Percentiles rank a stretch among this genome's conserved stretches.
phyloP scores from a whole-genome alignment of 1,140 invertebrate species.

The Trichonephila clavipes region DNA sequence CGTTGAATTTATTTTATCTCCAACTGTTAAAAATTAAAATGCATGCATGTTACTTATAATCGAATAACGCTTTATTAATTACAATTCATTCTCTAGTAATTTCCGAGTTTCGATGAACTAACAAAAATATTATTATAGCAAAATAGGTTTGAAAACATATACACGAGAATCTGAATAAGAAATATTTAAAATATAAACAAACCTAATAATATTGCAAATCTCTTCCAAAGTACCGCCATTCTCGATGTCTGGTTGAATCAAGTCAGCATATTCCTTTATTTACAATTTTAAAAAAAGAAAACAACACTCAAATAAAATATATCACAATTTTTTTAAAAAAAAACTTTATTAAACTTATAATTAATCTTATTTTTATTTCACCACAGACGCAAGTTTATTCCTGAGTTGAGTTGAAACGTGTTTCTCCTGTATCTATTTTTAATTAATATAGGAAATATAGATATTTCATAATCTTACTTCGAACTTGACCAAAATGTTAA shows the following conservation, averaged over 20 bases:
- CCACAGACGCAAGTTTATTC: constrained; percentile 51
- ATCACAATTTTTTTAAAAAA: constrained; percentile 26
- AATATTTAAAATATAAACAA: constrained; percentile 24
- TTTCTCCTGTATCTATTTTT: neutral
- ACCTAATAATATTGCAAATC: neutral
- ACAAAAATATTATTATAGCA: too few species aligned
- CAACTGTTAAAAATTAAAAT: too few species aligned
- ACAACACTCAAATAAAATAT: neutral
- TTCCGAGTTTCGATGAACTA: too few species aligned
- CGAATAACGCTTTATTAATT: too few species aligned
- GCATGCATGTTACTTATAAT: too few species aligned
- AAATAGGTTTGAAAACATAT: too few species aligned
- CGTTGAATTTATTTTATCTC: too few species aligned
- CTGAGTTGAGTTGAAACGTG: neutral
- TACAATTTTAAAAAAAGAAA: neutral
- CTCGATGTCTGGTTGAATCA: neutral
- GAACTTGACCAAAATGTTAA: too few species aligned
- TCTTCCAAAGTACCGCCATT: neutral
- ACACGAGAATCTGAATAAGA: too few species aligned
- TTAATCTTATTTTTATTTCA: constrained; percentile 42
- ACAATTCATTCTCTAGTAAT: too few species aligned
- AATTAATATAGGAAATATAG: too few species aligned
- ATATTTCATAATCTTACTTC: too few species aligned
- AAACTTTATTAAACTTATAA: constrained; percentile 40
- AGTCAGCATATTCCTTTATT: neutral